Evolutionary conservation across 2,888 invertebrate genomes (phyloP).

Genomic region (Clusia tigrina): DNA sequence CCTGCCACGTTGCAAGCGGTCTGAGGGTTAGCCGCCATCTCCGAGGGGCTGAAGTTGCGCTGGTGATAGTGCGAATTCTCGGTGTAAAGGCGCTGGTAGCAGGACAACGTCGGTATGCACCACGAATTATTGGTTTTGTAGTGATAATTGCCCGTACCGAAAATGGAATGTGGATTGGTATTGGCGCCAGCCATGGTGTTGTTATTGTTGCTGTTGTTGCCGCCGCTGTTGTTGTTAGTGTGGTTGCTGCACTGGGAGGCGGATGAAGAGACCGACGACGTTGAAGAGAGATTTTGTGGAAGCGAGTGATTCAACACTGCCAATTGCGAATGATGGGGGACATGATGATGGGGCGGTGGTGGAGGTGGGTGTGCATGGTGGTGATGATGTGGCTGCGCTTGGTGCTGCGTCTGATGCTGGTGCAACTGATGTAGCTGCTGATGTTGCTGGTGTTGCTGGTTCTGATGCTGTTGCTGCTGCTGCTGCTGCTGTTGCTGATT

Average conservation of each 20-base stretch:
- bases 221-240: conserved; percentile 40
- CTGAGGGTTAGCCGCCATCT: conserved; percentile 13
- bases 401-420: conserved; percentile 45
- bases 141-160: conserved; percentile 62
- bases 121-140: conserved; percentile 63
- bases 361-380: conserved; percentile 40
- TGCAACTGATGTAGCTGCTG: conserved; percentile 44
- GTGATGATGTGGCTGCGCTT: conserved; percentile 45
- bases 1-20: conserved; percentile 12
- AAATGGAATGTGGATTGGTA: conserved; percentile 61
- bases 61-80: conserved; percentile 58
- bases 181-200: conserved; percentile 34
- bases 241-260: too few species aligned
- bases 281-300: conserved; percentile 44
- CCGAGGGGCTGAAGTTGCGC: conserved; percentile 48
- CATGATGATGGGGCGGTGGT: conserved; percentile 47
- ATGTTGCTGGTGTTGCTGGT: conserved; percentile 31
- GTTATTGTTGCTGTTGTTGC: conserved; percentile 45
- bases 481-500: conserved; percentile 45
- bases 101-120: conserved; percentile 59
- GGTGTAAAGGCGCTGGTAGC: conserved; percentile 61
- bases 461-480: conserved; percentile 38
- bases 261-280: too few species aligned
- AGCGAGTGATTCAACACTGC: conserved; percentile 51
- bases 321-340: conserved; percentile 41